Percentiles rank a stretch among this genome's conserved stretches.
Evolutionary conservation across 1,140 invertebrate species (phyloP).

Genomic region (Drosophila lacertosa): DNA sequence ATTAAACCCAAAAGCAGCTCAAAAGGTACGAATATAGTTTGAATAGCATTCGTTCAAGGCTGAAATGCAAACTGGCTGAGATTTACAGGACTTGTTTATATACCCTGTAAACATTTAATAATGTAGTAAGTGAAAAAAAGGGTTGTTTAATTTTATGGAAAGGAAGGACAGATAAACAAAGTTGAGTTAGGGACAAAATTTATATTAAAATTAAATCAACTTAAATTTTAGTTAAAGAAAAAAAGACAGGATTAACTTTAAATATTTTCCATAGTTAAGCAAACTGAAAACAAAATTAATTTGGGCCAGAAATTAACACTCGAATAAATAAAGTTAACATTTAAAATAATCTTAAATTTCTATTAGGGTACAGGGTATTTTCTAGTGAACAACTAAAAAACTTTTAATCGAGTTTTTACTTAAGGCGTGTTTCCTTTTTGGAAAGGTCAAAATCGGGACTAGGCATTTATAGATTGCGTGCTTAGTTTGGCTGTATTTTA

Average conservation of each 20-base stretch:
- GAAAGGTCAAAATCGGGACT: slow-evolving; percentile 26
- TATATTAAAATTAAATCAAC: too few species aligned
- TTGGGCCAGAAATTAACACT: too few species aligned
- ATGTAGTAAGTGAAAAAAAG: too few species aligned
- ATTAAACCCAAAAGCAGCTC: slow-evolving; percentile 7
- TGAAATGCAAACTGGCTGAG: slow-evolving; percentile 26
- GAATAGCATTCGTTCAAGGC: slow-evolving; percentile 37
- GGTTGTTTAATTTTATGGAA: too few species aligned
- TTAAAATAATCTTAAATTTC: too few species aligned
- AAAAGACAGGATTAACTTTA: too few species aligned
- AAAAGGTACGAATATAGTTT: slow-evolving; percentile 46
- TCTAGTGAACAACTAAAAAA: background rate
- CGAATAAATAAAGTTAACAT: too few species aligned
- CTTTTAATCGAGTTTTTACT: background rate
- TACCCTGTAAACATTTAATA: background rate
- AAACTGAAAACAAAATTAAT: too few species aligned
- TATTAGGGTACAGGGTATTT: slow-evolving; percentile 1
- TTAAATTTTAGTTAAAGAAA: too few species aligned
- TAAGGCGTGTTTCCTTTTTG: background rate
- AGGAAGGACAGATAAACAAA: too few species aligned
- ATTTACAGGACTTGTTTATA: background rate
- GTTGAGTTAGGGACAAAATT: too few species aligned
- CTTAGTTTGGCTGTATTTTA: slow-evolving; percentile 23
- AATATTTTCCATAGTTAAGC: too few species aligned
- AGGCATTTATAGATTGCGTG: background rate